Conservation (phyloP, 2,888 invertebrate species). For the Tubiluchus corallicola region DNA sequence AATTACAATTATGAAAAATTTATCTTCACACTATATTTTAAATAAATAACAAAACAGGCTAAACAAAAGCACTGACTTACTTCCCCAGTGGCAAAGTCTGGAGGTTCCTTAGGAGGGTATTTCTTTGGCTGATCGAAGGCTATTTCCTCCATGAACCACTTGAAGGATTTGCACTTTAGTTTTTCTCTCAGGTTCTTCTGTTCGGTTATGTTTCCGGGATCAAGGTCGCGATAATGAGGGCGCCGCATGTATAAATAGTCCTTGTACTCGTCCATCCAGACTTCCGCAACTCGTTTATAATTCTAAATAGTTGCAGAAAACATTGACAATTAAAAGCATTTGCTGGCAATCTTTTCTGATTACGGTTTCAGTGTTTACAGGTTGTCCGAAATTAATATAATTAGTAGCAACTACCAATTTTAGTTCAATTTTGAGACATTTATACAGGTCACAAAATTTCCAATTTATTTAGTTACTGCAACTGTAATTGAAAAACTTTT, state of each 20-base stretch:
- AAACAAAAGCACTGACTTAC: constrained; percentile 36
- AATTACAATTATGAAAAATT: constrained; percentile 4
- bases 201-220: constrained; percentile 57
- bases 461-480: no score
- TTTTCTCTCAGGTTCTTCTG: constrained; percentile 53
- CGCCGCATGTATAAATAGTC: constrained; percentile 58
- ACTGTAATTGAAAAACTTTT: no score
- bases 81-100: constrained; percentile 57
- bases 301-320: no score
- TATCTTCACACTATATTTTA: background rate
- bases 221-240: constrained; percentile 51
- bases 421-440: no score
- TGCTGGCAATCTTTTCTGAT: no score
- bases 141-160: constrained; percentile 81
- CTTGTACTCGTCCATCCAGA: constrained; percentile 98
- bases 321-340: no score
- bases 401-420: no score
- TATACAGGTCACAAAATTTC: no score
- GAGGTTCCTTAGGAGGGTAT: constrained; percentile 73
- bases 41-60: background rate
- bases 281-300: constrained; percentile 36
- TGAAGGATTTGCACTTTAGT: constrained; percentile 71
- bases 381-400: no score
- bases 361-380: no score
- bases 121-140: constrained; percentile 70